A percentile compares a stretch with the other conserved stretches of the same genome.
Evolutionary conservation across 2,888 invertebrate genomes (phyloP).

Genomic region (Polietes domitor): DNA sequence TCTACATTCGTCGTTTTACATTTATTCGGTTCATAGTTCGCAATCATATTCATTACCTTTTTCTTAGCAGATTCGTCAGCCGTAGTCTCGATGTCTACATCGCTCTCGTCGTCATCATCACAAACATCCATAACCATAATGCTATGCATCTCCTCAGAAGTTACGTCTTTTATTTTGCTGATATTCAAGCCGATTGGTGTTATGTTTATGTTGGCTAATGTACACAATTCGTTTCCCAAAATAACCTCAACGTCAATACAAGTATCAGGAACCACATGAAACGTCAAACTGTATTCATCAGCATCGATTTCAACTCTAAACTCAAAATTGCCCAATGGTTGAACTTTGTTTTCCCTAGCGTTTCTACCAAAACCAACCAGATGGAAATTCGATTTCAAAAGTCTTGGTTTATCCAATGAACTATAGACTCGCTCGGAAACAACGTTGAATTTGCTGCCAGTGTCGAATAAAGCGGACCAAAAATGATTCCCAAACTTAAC

Average conservation of each 20-base stretch:
- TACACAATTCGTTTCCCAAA: conserved; percentile 43
- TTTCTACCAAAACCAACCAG: conserved; percentile 44
- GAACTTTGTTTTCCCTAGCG: conserved; percentile 29
- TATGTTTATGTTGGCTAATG: conserved; percentile 29
- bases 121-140: conserved; percentile 29
- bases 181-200: conserved; percentile 6
- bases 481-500: conserved; percentile 7
- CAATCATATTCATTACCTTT: conserved; percentile 22
- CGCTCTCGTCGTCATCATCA: not conserved
- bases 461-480: conserved; percentile 43
- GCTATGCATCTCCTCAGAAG: not conserved
- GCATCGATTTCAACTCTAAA: conserved; percentile 10
- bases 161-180: conserved; percentile 4
- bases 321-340: conserved; percentile 43
- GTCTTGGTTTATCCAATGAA: conserved; percentile 9
- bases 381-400: conserved; percentile 39
- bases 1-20: conserved; percentile 44
- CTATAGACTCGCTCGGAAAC: conserved; percentile 16
- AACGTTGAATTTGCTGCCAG: conserved; percentile 43
- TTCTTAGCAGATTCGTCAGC: not conserved
- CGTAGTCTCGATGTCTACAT: conserved; percentile 38
- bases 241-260: conserved; percentile 36
- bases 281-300: conserved; percentile 40
- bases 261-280: conserved; percentile 47
- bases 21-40: conserved; percentile 24